Evolutionary conservation across 1,140 invertebrate genomes (phyloP), one percentile per base, ranked within the genome.

Genomic region (Pseudoatta argentina): DNA sequence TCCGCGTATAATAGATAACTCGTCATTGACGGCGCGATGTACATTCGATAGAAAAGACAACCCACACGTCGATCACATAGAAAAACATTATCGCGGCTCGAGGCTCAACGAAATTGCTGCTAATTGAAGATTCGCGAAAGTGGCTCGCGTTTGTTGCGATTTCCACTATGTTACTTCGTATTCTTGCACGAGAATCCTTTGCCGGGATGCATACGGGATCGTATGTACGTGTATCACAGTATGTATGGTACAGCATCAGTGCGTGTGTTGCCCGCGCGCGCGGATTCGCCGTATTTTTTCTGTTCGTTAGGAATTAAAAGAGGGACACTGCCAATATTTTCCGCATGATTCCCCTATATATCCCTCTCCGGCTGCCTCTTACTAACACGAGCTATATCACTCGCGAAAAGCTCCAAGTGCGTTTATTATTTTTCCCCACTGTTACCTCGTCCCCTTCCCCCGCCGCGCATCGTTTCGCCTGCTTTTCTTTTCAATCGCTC

Each of bases 361-460:
- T 18, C 18, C 7, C 39, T 24, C 21, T 14, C 18, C 39, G 12
- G 16, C 39, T 51, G 44, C 21, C 27, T 67, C 73, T 53, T 57
- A n/a, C 82, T n/a, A 64, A 18, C 72, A 39, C 59, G 69, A 59
- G 85, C 79, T 59, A 44, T 39, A 67, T 39, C n/a, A 67, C 69
- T 72, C 76, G 76, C 69, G 88, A 77, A 88, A 89, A 82, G 34
- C 57, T 89, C 86, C 87, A 51, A 89, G 88, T 89, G 71, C 69
- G 71, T 89, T 89, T 89, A 86, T 88, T 89, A 89, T 89, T 76
- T 48, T 73, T 59, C 59, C 55, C 64, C 53, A 34, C 30, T 55
- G 48, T 81, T 55, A 34, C 14, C 18, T n/a, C 75, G 6, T 18
- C 21, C 39, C 27, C 24, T n/a, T 4, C 30, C 30, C 14, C 66